These are phyloP conservation scores for Eurytoma adleriae DNA, from an alignment of 2,888 invertebrate genomes.

Conservation along the genomic window DNA sequence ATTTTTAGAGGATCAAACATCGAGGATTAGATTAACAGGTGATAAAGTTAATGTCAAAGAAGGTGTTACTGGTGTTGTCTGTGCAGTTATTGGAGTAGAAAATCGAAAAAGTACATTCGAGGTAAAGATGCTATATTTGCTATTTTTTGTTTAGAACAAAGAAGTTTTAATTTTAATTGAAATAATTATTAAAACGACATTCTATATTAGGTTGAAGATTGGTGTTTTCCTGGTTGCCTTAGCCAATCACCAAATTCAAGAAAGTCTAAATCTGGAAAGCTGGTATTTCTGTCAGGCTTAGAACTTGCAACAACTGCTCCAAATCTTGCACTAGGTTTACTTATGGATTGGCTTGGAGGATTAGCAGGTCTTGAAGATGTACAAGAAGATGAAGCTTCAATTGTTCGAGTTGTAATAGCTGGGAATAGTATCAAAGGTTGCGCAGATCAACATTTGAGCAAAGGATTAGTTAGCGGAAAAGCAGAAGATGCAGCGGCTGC, in stretches of 20 bases:
- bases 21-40: slow-evolving; percentile 88
- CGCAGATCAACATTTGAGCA: slow-evolving; percentile 57
- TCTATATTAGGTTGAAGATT: slow-evolving; percentile 83
- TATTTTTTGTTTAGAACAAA: background rate
- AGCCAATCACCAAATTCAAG: slow-evolving; percentile 65
- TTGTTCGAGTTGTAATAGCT: slow-evolving; percentile 89
- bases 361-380: slow-evolving; percentile 82
- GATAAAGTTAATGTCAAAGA: slow-evolving; percentile 79
- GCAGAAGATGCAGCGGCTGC: slow-evolving; percentile 62
- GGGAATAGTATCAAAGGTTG: slow-evolving; percentile 67
- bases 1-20: slow-evolving; percentile 94
- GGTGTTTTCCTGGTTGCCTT: slow-evolving; percentile 85
- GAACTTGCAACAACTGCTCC: slow-evolving; percentile 82
- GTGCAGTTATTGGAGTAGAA: slow-evolving; percentile 84
- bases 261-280: slow-evolving; percentile 63
- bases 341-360: slow-evolving; percentile 90
- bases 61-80: slow-evolving; percentile 90
- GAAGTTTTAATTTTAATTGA: slow-evolving; percentile 10
- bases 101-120: slow-evolving; percentile 68
- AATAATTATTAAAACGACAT: slow-evolving; percentile 1
- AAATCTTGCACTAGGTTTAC: slow-evolving; percentile 83
- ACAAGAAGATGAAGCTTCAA: slow-evolving; percentile 81
- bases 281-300: slow-evolving; percentile 83
- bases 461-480: slow-evolving; percentile 61
- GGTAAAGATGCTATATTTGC: slow-evolving; percentile 58